Evolutionary conservation across 2,797 vertebrate genomes (phyloP).

Genomic region (Gallinago nigripennis): DNA sequence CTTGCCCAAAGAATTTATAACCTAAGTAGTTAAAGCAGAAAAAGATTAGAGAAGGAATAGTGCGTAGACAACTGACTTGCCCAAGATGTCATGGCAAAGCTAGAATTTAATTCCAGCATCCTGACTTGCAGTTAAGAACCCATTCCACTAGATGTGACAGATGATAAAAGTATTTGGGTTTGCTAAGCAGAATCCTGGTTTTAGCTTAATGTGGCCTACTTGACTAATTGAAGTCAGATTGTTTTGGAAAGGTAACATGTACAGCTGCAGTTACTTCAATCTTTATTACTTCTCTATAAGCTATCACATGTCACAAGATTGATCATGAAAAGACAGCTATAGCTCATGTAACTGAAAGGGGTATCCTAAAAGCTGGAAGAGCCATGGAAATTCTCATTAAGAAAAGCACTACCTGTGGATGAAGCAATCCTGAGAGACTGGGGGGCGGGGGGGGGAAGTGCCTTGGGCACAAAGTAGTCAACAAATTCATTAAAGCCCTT

Average conservation of each 20-base stretch:
- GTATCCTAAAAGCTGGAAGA: neutral
- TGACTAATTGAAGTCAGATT: neutral
- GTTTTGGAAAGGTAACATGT: neutral
- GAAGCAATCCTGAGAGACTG: neutral
- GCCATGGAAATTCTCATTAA: neutral
- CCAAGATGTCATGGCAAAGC: neutral
- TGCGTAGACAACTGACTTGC: neutral
- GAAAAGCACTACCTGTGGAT: neutral
- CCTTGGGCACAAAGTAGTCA: neutral
- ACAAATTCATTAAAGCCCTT: neutral
- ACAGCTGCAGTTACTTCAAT: neutral
- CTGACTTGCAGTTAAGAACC: neutral
- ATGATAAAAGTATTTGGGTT: neutral
- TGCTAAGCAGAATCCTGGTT: neutral
- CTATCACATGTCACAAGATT: accelerated
- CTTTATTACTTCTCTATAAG: neutral
- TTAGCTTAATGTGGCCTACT: neutral
- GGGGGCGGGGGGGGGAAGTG: neutral
- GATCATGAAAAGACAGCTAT: neutral
- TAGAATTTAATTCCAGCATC: neutral
- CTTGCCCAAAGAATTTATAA: neutral
- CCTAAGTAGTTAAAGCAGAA: neutral
- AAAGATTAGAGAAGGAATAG: neutral
- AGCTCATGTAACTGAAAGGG: neutral
- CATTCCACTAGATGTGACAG: neutral